Base-by-base conservation (phyloP, 2,113 vertebrate species). In the Apaloderma vittatum region DNA sequence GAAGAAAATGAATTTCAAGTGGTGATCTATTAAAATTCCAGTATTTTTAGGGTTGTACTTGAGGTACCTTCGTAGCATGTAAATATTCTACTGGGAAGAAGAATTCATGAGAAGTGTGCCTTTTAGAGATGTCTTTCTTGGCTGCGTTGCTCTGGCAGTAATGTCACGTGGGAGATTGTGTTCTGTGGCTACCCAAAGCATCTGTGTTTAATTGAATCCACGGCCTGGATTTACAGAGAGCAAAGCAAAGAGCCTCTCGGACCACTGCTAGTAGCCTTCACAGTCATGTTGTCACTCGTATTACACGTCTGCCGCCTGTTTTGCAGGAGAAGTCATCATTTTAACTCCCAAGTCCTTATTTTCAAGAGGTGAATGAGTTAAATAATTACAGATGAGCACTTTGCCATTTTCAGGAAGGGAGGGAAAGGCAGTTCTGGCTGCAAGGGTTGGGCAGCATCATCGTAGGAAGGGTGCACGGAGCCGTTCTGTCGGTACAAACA, bases 401-500 rank as follows among this genome's bases (percentile, higher is more conserved):
- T 86, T 20, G 59, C 4, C 22, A 1, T 2, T 5, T 17, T 88
- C 17, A 55, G 61, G n/a, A 80, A 2, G 8, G 67, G 30, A 67
- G 15, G 27, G 30, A 5, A 26, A 6, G 3, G 40, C 8, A 54
- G 37, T 16, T 30, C 55, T 71, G 54, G 24, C 19, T 24, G 66
- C 37, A 18, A 30, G 10, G 21, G 1, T 63, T 45, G 9, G 61
- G 58, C 23, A 75, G 23, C 13, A 18, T 29, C 26, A 0, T 15
- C 26, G 32, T 3, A 13, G 46, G 34, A 55, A 34, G 12, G 3
- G 6, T 19, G 11, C 21, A 6, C 8, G 1, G 26, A 52, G 24
- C 52, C 9, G 2, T 70, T 76, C 54, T 58, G 8, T 34, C 0
- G 0, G 8, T 37, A 34, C 21, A 46, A 73, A 11, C 16, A 54